Base-by-base conservation (phyloP, 2,797 vertebrate species). In the Danio albolineatus region DNA sequence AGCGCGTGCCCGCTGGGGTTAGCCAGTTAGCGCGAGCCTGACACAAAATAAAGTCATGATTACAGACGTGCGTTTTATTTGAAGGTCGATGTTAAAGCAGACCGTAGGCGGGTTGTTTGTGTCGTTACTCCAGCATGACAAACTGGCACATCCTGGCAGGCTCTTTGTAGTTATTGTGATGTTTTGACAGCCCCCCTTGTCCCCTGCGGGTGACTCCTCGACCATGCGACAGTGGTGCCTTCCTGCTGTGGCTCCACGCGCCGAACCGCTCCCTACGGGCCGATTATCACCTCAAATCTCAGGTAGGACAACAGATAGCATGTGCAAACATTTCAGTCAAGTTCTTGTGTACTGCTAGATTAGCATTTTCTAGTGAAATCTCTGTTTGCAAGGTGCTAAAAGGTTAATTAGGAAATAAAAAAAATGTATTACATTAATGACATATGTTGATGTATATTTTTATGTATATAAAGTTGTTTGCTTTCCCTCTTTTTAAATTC, bases 171-270 rank as follows among this genome's bases (percentile, higher is more conserved):
- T 73, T 64, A 65, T 48, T 74, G 10, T 66, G 69, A 12, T 65
- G 81, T 83, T 79, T 70, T 82, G 79, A 67, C 81, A 80, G 83
- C 69, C 77, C 80, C 76, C 73, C 77, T 80, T 61, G 85, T 88
- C 81, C 89, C 88, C 88, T 84, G 89, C 90, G 90, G 76, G 87
- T 77, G 89, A 89, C 86, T 87, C 57, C 86, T 77, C 84, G 91
- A 91, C 90, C 93, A 95, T 95, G 94, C 92, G 94, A 88, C 94
- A 95, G 93, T 94, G 93, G 93, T 93, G 93, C 80, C 93, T 94
- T 88, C 91, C 93, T 89, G 90, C 91, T 61, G 92, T 93, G 92
- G 92, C 92, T 90, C 92, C 92, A 57, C 92, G 92, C 89, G 81
- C 92, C 16, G 93, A 93, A 81, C 92, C 93, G 73, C 92, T 93